Base-by-base conservation (phyloP, 1,140 invertebrate species). In the Orchesella cincta region DNA sequence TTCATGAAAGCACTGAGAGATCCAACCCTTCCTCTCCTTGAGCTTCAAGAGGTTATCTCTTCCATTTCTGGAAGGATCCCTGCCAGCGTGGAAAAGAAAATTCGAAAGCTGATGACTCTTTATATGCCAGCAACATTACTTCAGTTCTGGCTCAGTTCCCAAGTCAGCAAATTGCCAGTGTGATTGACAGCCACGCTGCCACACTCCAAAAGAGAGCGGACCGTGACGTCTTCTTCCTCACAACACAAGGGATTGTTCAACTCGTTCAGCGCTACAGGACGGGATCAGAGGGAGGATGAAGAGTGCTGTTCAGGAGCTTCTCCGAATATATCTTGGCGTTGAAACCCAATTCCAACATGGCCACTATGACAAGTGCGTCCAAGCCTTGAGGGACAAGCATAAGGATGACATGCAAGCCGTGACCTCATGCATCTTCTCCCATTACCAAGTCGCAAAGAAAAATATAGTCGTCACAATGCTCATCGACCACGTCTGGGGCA, bases 121-220 rank as follows among this genome's bases (percentile, higher is more conserved):
- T n/a, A n/a, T 99, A 99, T 85, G 94, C 97, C 83, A 91, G 95
- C 73, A 99, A 99, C 83, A 98, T 99, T 35, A 99, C 97, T 0
- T 98, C 96, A 31, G 95, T 99, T n/a, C 86, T 99, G 16, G 95
- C 94, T 23, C 96, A 98, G 87, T 99, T 99, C 86, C 97, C 97
- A 0, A 97, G 95, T 83, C 97, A 98, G 85, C 94, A 98, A 85
- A 98, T 99, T 73, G 96, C 96, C 26, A 95, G 92, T 83, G 95
- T 97, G 1, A 98, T 99, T 80, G 96, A 97, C 82, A 93, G 92
- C 54, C 93, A 97, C 85, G 94, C 95, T 0, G 96, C 95, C 0
- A 96, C 93, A 0, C 87, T 98, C n/a, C 93, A 93, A 72, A 97
- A 96, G 84, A 88, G 95, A n/a, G 84, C 93, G 0, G 97, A 99